phyloP scores from a whole-genome alignment of 1,140 invertebrate genomes.

The Leptopilina boulardi region DNA sequence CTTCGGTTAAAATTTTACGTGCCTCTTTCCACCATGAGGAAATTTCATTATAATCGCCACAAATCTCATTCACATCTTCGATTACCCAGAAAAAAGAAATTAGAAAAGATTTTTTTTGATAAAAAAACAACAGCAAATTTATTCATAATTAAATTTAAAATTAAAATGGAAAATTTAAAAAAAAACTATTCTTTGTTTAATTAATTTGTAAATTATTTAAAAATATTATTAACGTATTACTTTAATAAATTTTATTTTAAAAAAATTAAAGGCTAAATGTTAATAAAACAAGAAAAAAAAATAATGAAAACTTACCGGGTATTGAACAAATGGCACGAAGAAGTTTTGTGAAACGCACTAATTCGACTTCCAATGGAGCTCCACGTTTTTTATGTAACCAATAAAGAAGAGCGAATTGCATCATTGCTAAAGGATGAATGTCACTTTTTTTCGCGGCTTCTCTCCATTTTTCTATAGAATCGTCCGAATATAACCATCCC shows the following conservation, averaged over 20 bases:
- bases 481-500: slow-evolving; percentile 78
- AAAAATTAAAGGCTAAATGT: too few species aligned
- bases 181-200: too few species aligned
- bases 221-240: too few species aligned
- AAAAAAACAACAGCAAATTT: too few species aligned
- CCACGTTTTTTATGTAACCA: slow-evolving; percentile 78
- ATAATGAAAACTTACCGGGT: slow-evolving; percentile 58
- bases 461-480: slow-evolving; percentile 73
- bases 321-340: slow-evolving; percentile 73
- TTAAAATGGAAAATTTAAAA: too few species aligned
- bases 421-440: slow-evolving; percentile 78
- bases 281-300: slow-evolving; percentile 41
- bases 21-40: slow-evolving; percentile 87
- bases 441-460: slow-evolving; percentile 75
- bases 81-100: neutral
- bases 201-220: too few species aligned
- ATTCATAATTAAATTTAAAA: too few species aligned
- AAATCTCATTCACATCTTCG: slow-evolving; percentile 69
- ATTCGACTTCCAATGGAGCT: slow-evolving; percentile 68
- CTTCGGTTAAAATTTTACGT: slow-evolving; percentile 82
- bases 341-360: slow-evolving; percentile 74
- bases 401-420: slow-evolving; percentile 81
- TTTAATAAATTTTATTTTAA: too few species aligned
- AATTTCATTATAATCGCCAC: slow-evolving; percentile 79
- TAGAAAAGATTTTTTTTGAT: slow-evolving; percentile 2